Conservation (phyloP, 2,888 invertebrate genomes). For the Mystacides longicornis region DNA sequence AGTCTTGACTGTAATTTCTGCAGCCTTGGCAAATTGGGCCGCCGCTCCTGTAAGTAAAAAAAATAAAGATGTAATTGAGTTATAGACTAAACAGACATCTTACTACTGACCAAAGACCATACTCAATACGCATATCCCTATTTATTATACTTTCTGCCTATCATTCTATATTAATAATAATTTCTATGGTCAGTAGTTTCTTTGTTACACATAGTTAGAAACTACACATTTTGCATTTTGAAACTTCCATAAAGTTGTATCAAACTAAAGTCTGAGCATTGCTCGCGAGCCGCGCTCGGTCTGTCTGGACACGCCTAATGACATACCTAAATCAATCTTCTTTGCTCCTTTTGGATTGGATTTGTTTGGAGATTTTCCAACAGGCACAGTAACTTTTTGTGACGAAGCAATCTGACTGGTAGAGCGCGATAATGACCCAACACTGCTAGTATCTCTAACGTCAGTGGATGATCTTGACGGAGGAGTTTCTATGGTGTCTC, state of each 20-base stretch:
- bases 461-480: conserved; percentile 30
- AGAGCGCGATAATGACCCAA: conserved; percentile 4
- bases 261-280: too few species aligned
- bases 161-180: background rate
- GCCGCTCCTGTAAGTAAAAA: conserved; percentile 49
- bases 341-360: conserved; percentile 35
- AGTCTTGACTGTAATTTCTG: conserved; percentile 25
- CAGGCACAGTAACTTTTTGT: conserved; percentile 35
- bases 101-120: background rate
- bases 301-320: too few species aligned
- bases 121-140: background rate
- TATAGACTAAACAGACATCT: background rate
- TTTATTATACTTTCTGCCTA: background rate
- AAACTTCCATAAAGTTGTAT: too few species aligned
- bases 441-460: background rate
- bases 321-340: conserved; percentile 50
- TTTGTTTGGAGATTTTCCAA: conserved; percentile 33
- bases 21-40: conserved; percentile 56
- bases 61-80: background rate
- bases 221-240: too few species aligned
- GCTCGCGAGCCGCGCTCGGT: too few species aligned
- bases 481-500: conserved; percentile 39
- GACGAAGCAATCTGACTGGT: background rate
- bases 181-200: background rate
- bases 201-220: too few species aligned